Evolutionary conservation across 2,888 invertebrate genomes (phyloP).

Genomic region (Helobdella robusta): DNA sequence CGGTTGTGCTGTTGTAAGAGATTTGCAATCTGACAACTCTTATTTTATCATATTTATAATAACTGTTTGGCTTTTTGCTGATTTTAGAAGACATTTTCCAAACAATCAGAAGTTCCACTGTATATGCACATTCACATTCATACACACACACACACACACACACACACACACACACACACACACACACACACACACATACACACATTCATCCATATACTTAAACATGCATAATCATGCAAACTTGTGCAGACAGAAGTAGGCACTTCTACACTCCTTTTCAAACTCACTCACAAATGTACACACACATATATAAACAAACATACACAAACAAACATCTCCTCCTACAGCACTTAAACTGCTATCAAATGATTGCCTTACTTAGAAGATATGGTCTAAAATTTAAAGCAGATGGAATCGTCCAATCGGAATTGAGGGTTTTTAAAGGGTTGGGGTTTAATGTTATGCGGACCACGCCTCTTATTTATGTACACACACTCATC

Average conservation of each 20-base stretch:
- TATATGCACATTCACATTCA: too few relatives aligned
- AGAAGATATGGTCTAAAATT: slow-evolving; percentile 46
- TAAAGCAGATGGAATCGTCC: slow-evolving; percentile 44
- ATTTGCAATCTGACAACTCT: too few relatives aligned
- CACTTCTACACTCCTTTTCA: too few relatives aligned
- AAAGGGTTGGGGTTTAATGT: slow-evolving; percentile 45
- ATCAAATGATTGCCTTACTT: slow-evolving; percentile 41
- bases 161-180: slow-evolving; percentile 34
- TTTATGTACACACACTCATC: slow-evolving; percentile 44
- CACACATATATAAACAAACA: background rate
- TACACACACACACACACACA: background rate
- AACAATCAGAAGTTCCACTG: too few relatives aligned
- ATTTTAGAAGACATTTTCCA: background rate
- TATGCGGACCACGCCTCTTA: slow-evolving; percentile 39
- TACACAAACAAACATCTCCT: background rate
- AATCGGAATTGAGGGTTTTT: slow-evolving; percentile 49
- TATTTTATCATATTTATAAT: too few relatives aligned
- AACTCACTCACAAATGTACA: too few relatives aligned
- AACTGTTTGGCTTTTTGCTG: too few relatives aligned
- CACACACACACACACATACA: too few relatives aligned
- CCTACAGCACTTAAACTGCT: slow-evolving; percentile 43
- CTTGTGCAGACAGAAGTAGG: too few relatives aligned
- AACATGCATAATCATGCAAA: too few relatives aligned
- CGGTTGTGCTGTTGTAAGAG: too few relatives aligned
- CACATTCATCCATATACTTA: too few relatives aligned